Base-by-base conservation (phyloP, 2,113 vertebrate genomes). In the Uria lomvia region DNA sequence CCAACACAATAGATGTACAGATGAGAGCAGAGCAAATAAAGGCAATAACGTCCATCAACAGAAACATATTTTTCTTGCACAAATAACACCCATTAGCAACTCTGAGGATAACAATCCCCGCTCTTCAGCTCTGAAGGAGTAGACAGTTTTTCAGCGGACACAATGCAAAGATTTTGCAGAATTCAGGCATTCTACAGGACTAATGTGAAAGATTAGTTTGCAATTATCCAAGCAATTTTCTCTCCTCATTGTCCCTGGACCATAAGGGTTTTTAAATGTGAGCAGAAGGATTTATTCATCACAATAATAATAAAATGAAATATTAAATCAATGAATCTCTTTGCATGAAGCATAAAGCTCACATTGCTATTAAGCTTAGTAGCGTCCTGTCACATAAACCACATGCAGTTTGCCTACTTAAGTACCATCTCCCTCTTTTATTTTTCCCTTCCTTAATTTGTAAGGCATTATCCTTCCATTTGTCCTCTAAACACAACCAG, bases 321-420 rank as follows among this genome's bases (percentile, higher is more conserved):
- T 97, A 96, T 96, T 88, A 96, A 95, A 97, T 96, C 96, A 82
- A 93, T 96, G 85, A 92, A 94, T 97, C 95, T 96, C 86, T 90
- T 95, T 83, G 83, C 89, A 62, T 40, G 89, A 82, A 86, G 89
- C 84, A 84, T 66, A 84, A 93, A 94, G 78, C 84, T 85, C 38
- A 2, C 53, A 2, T 5, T 13, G 91, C 88, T 49, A 67, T 86
- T 78, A 63, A 72, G 88, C 60, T 84, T 26, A 40, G 79, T 5
- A 45, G 80, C 12, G 1, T 67, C 86, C 77, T 94, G 92, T 92
- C 93, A 92, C 91, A 96, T 93, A 96, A 88, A 80, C 79, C 86
- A 92, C 88, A 78, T 0, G 6, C 75, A 32, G 85, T 89, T 94
- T 77, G 88, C 14, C 21, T 87, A 38, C 63, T 85, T 77, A 94